A percentile compares a stretch with the other conserved stretches of the same genome.
These are phyloP conservation scores for Anas flavirostris DNA, from an alignment of 2,797 vertebrate species.

Conservation along the genomic window DNA sequence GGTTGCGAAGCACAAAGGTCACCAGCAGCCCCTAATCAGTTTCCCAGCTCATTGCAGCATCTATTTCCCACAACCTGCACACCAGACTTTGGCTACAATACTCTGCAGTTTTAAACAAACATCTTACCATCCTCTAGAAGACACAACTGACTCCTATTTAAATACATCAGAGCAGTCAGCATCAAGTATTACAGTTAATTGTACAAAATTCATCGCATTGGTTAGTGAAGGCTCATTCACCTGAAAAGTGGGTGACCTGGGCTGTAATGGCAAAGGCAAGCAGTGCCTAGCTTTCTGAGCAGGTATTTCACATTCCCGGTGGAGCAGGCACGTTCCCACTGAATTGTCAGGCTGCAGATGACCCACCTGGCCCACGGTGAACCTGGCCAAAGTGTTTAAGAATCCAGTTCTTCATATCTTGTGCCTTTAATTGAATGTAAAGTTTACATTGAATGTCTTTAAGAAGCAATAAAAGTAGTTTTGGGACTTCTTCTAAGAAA, in stretches of 20 bases:
- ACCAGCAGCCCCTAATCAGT: not conserved
- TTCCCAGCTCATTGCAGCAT: not conserved
- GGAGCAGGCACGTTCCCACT: not conserved
- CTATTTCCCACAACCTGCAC: not conserved
- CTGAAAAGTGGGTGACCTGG: rapidly evolving
- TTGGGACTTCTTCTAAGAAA: not conserved
- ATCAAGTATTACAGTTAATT: not conserved
- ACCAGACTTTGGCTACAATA: not conserved
- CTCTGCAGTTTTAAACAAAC: not conserved
- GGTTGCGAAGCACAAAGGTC: not conserved
- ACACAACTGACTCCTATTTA: not conserved
- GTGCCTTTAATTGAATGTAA: not conserved
- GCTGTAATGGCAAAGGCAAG: not conserved
- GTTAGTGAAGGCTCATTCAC: rapidly evolving
- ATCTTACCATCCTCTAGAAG: rapidly evolving
- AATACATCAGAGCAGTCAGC: not conserved
- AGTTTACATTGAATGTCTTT: not conserved
- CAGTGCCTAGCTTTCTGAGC: not conserved
- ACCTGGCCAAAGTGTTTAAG: not conserved
- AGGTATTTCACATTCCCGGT: not conserved
- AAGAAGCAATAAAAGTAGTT: not conserved
- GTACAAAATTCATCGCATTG: not conserved
- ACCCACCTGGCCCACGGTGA: rapidly evolving
- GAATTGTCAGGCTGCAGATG: not conserved
- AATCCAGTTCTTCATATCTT: not conserved